Conservation (phyloP, 37 sponge, comb jelly and placozoan species). For the Ephydatia muelleri region DNA sequence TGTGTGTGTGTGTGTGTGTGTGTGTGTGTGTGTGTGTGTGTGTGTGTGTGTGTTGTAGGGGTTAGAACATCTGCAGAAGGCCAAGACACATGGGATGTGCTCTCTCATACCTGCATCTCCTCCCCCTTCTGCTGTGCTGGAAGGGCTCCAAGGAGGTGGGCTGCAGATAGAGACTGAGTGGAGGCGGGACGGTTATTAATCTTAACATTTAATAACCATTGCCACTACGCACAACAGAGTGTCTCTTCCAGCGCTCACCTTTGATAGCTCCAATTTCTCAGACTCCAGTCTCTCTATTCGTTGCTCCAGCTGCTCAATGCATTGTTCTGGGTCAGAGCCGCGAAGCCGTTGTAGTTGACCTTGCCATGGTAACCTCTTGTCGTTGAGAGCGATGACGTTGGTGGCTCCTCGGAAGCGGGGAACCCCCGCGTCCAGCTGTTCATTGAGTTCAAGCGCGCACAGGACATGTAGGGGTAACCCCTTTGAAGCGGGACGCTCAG, state of each 20-base stretch:
- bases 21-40: constrained; percentile 5
- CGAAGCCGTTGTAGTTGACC: not conserved
- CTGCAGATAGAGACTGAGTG: constrained; percentile 57
- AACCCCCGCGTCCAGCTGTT: not conserved
- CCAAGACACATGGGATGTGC: not conserved
- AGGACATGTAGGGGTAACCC: not conserved
- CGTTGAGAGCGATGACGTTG: constrained; percentile 14
- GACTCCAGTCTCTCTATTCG: constrained; percentile 46
- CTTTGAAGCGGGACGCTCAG: not conserved
- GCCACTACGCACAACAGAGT: not conserved
- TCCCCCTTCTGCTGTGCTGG: not conserved
- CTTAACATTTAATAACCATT: not conserved
- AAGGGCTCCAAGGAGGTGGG: constrained; percentile 36
- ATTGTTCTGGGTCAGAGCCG: constrained; percentile 1
- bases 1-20: not conserved
- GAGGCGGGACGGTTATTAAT: not conserved
- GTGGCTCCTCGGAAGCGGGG: constrained; percentile 18
- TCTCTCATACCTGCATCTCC: not conserved
- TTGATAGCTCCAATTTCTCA: constrained; percentile 58
- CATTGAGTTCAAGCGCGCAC: constrained; percentile 22
- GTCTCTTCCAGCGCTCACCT: constrained; percentile 14
- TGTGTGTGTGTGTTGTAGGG: not conserved
- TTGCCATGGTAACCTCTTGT: constrained; percentile 1
- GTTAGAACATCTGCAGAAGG: not conserved
- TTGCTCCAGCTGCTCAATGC: constrained; percentile 27